Percentiles rank a stretch among this genome's conserved stretches.
Conservation (phyloP, 2,113 vertebrate genomes). For the Sinocyclocheilus maitianheensis region DNA sequence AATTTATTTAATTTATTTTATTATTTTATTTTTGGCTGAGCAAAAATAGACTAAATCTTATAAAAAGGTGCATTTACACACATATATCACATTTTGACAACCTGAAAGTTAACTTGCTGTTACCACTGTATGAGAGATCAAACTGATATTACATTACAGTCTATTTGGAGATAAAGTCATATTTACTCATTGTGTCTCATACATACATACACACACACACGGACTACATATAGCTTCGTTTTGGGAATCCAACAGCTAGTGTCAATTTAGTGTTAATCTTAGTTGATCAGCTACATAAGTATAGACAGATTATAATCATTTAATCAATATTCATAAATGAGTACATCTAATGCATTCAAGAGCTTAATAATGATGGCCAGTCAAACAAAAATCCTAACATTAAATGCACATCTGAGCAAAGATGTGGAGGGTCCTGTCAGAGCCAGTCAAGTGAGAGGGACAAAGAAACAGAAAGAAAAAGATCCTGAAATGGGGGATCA, state of each 20-base stretch:
- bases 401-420: slow-evolving; percentile 24
- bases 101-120: too few species aligned
- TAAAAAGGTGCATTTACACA: neutral
- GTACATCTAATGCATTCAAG: neutral
- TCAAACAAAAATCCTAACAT: neutral
- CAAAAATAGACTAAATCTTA: neutral
- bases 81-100: neutral
- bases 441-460: neutral
- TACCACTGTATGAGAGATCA: neutral
- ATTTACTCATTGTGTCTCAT: neutral
- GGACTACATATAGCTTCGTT: too few species aligned
- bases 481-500: neutral
- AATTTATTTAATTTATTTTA: neutral
- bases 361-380: slow-evolving; percentile 5
- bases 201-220: too few species aligned
- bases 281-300: slow-evolving; percentile 5
- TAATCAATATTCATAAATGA: neutral
- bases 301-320: neutral
- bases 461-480: slow-evolving; percentile 8
- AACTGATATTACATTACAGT: neutral
- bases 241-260: too few species aligned
- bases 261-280: neutral
- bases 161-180: neutral
- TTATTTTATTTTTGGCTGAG: neutral
- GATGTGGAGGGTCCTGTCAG: neutral